These are phyloP conservation scores for Mormyrops boulengeri DNA, from an alignment of 2,797 vertebrate species.

Conservation along the genomic window DNA sequence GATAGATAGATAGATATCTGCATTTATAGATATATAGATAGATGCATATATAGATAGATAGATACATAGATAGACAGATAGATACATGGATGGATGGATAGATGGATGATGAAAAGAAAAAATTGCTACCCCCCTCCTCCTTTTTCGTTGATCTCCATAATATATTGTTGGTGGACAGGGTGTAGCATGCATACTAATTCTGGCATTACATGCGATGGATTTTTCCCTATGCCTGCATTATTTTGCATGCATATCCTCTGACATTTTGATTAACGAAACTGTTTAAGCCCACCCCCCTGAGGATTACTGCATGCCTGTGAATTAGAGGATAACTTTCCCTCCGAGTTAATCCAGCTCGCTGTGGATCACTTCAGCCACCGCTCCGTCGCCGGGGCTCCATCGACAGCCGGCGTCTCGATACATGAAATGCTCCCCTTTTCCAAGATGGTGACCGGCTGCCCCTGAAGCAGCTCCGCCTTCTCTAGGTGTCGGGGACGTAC, in stretches of 20 bases:
- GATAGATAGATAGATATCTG: neutral
- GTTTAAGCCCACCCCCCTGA: constrained; percentile 54
- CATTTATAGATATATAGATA: neutral
- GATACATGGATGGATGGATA: neutral
- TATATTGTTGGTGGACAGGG: constrained; percentile 38
- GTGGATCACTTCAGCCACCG: neutral
- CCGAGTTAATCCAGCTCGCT: neutral
- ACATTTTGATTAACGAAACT: constrained; percentile 62
- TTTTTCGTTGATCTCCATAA: constrained; percentile 23
- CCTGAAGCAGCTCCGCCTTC: neutral
- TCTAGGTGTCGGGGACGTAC: neutral
- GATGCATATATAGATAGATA: neutral
- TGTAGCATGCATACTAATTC: constrained; percentile 53
- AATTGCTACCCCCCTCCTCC: neutral
- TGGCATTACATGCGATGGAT: constrained; percentile 53
- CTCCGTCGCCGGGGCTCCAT: neutral
- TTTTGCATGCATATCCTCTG: constrained; percentile 41
- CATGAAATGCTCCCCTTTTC: constrained; percentile 48
- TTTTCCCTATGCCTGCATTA: constrained; percentile 50
- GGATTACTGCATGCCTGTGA: constrained; percentile 57
- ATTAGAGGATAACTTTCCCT: constrained; percentile 70
- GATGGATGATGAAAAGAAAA: neutral
- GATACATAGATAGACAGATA: neutral
- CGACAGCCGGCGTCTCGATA: neutral
- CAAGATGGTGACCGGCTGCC: constrained; percentile 29